Base-by-base conservation (phyloP, 2,113 vertebrate genomes). In the Canis aureus region DNA sequence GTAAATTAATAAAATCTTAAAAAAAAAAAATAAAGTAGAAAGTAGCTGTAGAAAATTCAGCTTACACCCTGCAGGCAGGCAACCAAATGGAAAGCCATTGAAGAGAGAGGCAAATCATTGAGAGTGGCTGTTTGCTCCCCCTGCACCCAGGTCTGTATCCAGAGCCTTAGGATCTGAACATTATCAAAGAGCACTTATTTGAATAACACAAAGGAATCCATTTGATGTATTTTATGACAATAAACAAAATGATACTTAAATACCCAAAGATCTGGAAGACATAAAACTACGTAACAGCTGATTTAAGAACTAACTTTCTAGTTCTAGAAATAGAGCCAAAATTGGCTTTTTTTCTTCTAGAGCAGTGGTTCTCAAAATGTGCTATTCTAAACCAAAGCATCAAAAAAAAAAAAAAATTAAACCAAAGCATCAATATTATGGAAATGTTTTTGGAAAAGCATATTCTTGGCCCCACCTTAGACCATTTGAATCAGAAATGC, bases 151-250 rank as follows among this genome's bases (percentile, higher is more conserved):
- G 16, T 91, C n/a, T 85, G 27, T 17, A 32, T 91, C 29, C 11
- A 84, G 32, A 90, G 80, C 32, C 53, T 67, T 76, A 51, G 35
- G 3, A 32, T 96, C 67, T 82, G 59, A 82, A 66, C 11, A 57
- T 67, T 11, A 88, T 32, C 66, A 69, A 89, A 64, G n/a, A 83
- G 27, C 69, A 85, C 10, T 78, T 92, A 32, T 12, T 84, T 92
- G 69, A 89, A 64, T 15, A 92, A 64, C n/a, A 92, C 78, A 83
- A 11, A 95, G 74, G 69, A 89, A 97, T 78, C 9, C 53, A 60
- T 89, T 49, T 25, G n/a, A 22, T 83, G 20, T 83, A 23, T 67
- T 62, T 35, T 49, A 64, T 71, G 43, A 84, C 29, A 84, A 15
- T 20, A 95, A 87, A 57, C 66, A 82, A 49, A 64, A 88, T 66